A percentile compares a stretch with the other conserved stretches of the same genome.
phyloP scores from a whole-genome alignment of 2,888 invertebrate genomes.

The Folsomia candida region DNA sequence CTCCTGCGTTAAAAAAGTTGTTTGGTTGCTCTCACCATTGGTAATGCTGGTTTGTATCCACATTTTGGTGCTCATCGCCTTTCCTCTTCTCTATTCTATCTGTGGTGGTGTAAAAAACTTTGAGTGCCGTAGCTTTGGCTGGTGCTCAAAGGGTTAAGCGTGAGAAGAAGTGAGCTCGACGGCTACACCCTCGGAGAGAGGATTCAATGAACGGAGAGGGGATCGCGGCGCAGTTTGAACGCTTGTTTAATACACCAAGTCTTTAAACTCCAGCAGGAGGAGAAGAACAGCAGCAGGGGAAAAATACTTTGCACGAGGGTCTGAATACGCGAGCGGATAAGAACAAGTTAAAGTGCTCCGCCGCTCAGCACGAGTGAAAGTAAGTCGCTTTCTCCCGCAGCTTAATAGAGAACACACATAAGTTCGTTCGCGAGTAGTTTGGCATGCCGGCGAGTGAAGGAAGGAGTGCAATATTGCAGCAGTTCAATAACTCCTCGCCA shows the following conservation, averaged over 20 bases:
- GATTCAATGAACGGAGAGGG: conserved; percentile 16
- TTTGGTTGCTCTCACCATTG: neutral
- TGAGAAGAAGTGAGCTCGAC: too few species aligned
- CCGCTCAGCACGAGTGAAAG: neutral
- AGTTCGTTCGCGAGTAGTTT: too few species aligned
- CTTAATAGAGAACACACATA: too few species aligned
- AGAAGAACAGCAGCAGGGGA: too few species aligned
- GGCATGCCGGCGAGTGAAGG: neutral
- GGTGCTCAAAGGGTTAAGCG: neutral
- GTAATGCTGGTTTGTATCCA: neutral
- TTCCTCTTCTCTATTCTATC: neutral
- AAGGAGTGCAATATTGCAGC: neutral
- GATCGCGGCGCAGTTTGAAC: conserved; percentile 16
- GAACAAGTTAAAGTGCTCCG: too few species aligned
- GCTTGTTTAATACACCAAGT: neutral
- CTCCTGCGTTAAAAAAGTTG: neutral
- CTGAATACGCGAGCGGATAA: too few species aligned
- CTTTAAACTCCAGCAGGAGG: neutral
- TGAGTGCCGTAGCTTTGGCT: neutral
- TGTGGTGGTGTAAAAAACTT: too few species aligned
- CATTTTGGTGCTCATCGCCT: too few species aligned
- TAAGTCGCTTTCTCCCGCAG: too few species aligned
- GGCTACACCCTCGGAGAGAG: neutral
- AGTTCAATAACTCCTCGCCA: neutral
- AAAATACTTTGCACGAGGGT: too few species aligned